phyloP scores from a whole-genome alignment of 1,140 invertebrate genomes.

The Lepidurus couesii region DNA sequence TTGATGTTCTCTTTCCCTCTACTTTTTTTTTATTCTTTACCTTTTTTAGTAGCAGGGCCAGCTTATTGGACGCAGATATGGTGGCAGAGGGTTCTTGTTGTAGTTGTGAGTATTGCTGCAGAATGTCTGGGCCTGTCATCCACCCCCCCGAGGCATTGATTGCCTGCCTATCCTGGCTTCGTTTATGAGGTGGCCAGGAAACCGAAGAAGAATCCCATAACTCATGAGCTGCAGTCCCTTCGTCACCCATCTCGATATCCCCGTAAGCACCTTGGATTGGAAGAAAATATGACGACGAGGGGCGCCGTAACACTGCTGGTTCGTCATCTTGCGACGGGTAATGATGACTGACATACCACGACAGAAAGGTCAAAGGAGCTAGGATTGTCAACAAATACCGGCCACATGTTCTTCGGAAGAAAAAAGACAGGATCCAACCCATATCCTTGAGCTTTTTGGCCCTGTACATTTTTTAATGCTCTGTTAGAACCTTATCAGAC shows the following conservation, averaged over 20 bases:
- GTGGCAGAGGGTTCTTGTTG: not conserved
- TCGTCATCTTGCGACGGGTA: not conserved
- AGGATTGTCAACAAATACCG: not conserved
- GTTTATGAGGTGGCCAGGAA: constrained; percentile 10
- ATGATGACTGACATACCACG: constrained; percentile 3
- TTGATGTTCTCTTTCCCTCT: not conserved
- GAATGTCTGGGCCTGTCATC: not conserved
- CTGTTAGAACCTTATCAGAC: too few species aligned
- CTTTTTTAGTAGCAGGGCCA: not conserved
- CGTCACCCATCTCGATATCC: not conserved
- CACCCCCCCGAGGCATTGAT: constrained; percentile 10
- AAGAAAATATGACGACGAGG: not conserved
- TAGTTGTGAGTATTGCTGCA: not conserved
- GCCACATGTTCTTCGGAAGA: not conserved
- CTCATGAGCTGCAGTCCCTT: not conserved
- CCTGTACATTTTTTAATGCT: not conserved
- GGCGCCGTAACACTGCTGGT: not conserved
- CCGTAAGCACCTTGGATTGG: constrained; percentile 8
- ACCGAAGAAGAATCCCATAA: constrained; percentile 3
- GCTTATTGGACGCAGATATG: not conserved
- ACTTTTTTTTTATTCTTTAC: not conserved
- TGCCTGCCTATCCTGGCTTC: not conserved
- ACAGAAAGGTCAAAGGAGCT: not conserved
- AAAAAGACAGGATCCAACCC: not conserved
- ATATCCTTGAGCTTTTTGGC: not conserved